Evolutionary conservation across 2,888 invertebrate genomes (phyloP).

Genomic region (Adelphocoris suturalis): DNA sequence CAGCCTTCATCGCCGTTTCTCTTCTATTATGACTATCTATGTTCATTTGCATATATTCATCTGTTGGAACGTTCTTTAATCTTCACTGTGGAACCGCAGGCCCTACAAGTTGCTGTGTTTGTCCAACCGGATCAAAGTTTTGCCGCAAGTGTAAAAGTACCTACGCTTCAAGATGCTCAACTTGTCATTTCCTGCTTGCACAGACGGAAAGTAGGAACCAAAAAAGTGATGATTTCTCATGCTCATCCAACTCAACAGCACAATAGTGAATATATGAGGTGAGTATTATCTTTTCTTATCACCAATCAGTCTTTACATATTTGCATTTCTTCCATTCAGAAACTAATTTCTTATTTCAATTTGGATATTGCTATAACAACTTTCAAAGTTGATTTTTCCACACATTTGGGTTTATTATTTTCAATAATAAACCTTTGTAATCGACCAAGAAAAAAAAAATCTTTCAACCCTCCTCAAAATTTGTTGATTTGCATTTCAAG

Average conservation of each 20-base stretch:
- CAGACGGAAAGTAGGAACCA: slow-evolving; percentile 89
- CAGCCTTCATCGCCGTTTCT: too few relatives aligned
- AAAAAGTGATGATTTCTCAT: slow-evolving; percentile 88
- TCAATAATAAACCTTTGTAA: too few relatives aligned
- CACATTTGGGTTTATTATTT: too few relatives aligned
- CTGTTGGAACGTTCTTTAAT: background rate
- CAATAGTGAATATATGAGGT: slow-evolving; percentile 54
- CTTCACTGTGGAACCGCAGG: slow-evolving; percentile 78
- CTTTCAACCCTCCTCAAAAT: too few relatives aligned
- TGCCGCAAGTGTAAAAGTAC: slow-evolving; percentile 86
- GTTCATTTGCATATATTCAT: background rate
- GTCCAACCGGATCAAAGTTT: slow-evolving; percentile 85
- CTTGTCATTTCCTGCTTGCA: slow-evolving; percentile 89
- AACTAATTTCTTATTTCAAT: too few relatives aligned
- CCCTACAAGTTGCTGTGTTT: slow-evolving; percentile 83
- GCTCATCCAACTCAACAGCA: slow-evolving; percentile 80
- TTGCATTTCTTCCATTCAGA: too few relatives aligned
- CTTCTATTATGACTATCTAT: background rate
- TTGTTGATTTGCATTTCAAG: too few relatives aligned
- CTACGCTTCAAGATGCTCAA: slow-evolving; percentile 84
- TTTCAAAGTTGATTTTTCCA: too few relatives aligned
- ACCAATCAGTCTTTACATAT: background rate
- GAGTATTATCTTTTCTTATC: background rate
- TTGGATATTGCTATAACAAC: too few relatives aligned
- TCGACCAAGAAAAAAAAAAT: too few relatives aligned